A percentile compares a stretch with the other conserved stretches of the same genome.
Conservation (phyloP, 2,888 invertebrate species). For the Epinotia demarniana region DNA sequence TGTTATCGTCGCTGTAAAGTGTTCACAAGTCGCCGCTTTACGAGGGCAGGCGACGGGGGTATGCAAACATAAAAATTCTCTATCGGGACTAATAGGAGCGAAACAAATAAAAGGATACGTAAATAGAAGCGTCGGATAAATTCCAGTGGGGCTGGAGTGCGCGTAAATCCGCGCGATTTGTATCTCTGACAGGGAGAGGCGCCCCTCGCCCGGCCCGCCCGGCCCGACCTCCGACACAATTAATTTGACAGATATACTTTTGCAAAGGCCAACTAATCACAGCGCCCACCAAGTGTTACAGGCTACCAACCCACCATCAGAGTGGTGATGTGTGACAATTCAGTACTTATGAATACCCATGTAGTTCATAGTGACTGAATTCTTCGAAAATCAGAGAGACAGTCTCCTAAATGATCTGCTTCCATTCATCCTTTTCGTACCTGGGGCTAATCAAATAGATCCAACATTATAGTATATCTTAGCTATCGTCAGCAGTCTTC, state of each 20-base stretch:
- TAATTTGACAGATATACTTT: constrained; percentile 75
- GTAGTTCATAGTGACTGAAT: not conserved
- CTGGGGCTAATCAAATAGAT: not conserved
- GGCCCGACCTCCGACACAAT: constrained; percentile 62
- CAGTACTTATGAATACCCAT: not conserved
- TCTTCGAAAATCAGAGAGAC: too few relatives aligned
- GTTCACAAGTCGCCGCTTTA: constrained; percentile 82
- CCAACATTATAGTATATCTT: not conserved
- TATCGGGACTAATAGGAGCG: constrained; percentile 83
- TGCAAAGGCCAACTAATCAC: constrained; percentile 43
- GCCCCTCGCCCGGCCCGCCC: constrained; percentile 50
- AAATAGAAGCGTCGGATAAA: constrained; percentile 83
- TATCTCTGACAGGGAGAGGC: constrained; percentile 81
- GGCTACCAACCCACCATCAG: not conserved
- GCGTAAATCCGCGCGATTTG: constrained; percentile 85
- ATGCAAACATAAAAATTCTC: constrained; percentile 84
- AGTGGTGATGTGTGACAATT: not conserved
- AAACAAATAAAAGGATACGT: constrained; percentile 85
- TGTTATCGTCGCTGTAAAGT: constrained; percentile 80
- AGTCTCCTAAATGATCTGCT: too few relatives aligned
- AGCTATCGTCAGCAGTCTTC: too few relatives aligned
- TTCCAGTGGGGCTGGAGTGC: constrained; percentile 82
- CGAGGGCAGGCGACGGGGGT: constrained; percentile 77
- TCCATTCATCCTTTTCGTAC: not conserved
- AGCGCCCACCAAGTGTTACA: constrained; percentile 20